Conservation (phyloP, 2,797 vertebrate species). For the Melanotaenia trifasciata region DNA sequence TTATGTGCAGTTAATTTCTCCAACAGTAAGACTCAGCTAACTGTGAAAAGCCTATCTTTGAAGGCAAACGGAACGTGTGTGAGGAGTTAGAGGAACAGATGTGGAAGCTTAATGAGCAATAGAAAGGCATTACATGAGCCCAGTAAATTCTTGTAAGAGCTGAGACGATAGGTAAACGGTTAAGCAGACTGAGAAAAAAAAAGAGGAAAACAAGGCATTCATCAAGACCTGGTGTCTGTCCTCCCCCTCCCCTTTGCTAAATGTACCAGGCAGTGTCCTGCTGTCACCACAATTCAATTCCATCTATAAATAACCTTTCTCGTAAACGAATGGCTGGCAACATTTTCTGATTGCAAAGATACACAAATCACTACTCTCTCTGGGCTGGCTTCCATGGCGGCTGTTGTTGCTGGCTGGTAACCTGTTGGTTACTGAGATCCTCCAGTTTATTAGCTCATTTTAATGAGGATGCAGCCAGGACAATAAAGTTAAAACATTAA, state of each 20-base stretch:
- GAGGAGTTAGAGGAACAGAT: constrained; percentile 51
- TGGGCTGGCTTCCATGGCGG: constrained; percentile 46
- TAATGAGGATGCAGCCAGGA: constrained; percentile 35
- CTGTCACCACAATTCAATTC: constrained; percentile 70
- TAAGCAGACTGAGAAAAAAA: constrained; percentile 11
- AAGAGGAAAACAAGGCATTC: constrained; percentile 53
- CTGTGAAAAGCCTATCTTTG: constrained; percentile 22
- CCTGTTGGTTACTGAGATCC: constrained; percentile 24
- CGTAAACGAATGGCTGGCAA: constrained; percentile 60
- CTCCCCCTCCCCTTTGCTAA: constrained; percentile 49
- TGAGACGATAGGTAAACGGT: constrained; percentile 26
- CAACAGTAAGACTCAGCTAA: constrained; percentile 25
- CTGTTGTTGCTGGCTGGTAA: constrained; percentile 47
- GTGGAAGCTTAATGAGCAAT: constrained; percentile 57
- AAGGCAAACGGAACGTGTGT: constrained; percentile 26
- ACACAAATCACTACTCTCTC: constrained; percentile 26
- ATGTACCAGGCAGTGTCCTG: constrained; percentile 54
- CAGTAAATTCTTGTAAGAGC: not conserved
- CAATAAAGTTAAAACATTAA: constrained; percentile 35
- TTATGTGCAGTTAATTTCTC: constrained; percentile 31
- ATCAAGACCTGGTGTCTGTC: constrained; percentile 59
- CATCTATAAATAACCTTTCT: constrained; percentile 79
- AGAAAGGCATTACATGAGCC: constrained; percentile 19
- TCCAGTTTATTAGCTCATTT: constrained; percentile 37
- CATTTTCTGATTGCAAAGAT: constrained; percentile 63